Conservation (phyloP, 2,888 invertebrate genomes). For the Ichneumoninae sp. region DNA sequence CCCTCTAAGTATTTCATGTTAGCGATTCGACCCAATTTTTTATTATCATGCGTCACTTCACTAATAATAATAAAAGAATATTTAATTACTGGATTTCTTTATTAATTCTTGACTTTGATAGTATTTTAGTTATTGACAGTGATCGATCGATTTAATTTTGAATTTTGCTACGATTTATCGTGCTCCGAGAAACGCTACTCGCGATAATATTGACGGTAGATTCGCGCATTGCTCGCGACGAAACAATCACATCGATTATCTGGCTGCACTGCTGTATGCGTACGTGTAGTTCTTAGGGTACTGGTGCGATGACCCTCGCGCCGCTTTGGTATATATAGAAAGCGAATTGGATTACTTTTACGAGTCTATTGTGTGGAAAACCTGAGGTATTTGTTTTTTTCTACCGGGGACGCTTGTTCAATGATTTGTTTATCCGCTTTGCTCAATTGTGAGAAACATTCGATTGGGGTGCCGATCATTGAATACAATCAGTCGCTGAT, state of each 20-base stretch:
- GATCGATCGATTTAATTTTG: neutral
- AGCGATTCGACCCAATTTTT: neutral
- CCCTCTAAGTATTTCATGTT: neutral
- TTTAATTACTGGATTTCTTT: neutral
- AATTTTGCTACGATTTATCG: neutral
- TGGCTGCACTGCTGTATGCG: neutral
- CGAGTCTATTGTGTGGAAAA: neutral
- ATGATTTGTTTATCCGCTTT: neutral
- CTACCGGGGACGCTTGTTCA: neutral
- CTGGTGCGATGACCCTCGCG: neutral
- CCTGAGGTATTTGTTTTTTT: neutral
- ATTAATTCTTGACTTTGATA: neutral
- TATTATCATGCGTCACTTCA: neutral
- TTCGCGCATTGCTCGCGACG: neutral
- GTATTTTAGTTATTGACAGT: neutral
- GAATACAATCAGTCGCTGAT: neutral
- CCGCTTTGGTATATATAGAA: neutral
- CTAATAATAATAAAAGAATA: neutral
- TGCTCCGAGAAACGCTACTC: neutral
- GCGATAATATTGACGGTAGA: neutral
- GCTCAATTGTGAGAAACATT: neutral
- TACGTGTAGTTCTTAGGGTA: neutral
- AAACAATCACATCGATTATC: neutral
- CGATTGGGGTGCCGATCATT: neutral
- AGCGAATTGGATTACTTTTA: neutral